phyloP scores from a whole-genome alignment of 2,797 vertebrate species.

The Pangasius macronema region DNA sequence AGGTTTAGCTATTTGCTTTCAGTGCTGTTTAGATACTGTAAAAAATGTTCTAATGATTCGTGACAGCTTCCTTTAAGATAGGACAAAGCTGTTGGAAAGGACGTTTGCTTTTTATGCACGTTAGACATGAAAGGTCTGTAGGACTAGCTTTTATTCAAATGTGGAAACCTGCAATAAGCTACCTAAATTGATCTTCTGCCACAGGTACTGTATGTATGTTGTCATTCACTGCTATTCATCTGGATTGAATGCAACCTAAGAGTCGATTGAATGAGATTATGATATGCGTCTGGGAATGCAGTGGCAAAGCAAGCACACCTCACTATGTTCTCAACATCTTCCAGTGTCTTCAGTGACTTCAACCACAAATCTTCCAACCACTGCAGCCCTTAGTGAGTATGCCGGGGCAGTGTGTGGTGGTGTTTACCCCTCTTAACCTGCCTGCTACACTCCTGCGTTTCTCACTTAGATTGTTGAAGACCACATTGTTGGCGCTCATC shows the following conservation, averaged over 20 bases:
- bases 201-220: conserved; percentile 14
- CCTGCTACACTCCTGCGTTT: conserved; percentile 54
- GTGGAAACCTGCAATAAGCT: neutral
- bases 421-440: conserved; percentile 50
- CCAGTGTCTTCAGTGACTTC: conserved; percentile 74
- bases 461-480: conserved; percentile 45
- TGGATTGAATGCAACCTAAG: conserved; percentile 13
- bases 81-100: neutral
- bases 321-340: conserved; percentile 76
- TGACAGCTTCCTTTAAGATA: conserved; percentile 10
- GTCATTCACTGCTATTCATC: conserved; percentile 9
- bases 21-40: neutral
- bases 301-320: conserved; percentile 53
- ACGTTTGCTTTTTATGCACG: neutral
- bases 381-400: conserved; percentile 79
- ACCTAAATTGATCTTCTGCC: neutral
- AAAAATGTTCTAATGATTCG: conserved; percentile 15
- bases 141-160: neutral
- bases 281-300: neutral
- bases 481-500: conserved; percentile 24
- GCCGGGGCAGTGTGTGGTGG: conserved; percentile 59
- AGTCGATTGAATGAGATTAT: neutral
- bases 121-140: neutral
- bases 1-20: conserved; percentile 20
- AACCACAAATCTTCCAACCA: conserved; percentile 72